These are phyloP conservation scores for Erythrolamprus reginae DNA, from an alignment of 2,113 vertebrate genomes.

Conservation along the genomic window DNA sequence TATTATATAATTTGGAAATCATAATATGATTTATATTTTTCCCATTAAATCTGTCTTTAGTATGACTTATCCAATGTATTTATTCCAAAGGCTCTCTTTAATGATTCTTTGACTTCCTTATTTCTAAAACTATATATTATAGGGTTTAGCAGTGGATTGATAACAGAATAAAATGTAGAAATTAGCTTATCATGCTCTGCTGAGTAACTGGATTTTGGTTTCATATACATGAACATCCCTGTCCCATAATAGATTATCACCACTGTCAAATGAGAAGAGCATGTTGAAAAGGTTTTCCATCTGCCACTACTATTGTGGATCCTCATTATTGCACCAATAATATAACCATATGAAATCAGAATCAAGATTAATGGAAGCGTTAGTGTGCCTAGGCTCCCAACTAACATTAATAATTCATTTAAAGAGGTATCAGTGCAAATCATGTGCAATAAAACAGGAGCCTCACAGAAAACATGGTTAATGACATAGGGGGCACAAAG, in stretches of 20 bases:
- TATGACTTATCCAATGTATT: neutral
- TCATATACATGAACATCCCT: constrained; percentile 35
- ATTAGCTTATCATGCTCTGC: constrained; percentile 1
- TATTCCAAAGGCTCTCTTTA: neutral
- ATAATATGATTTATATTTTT: neutral
- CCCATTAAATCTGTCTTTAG: neutral
- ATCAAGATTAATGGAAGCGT: constrained; percentile 28
- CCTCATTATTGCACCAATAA: constrained; percentile 25
- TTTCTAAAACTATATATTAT: constrained; percentile 32
- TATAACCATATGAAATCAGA: constrained; percentile 21
- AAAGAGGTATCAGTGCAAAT: constrained; percentile 32
- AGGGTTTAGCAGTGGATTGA: constrained; percentile 28
- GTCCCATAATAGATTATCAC: constrained; percentile 35
- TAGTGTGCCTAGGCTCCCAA: neutral
- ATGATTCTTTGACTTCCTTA: constrained; percentile 8
- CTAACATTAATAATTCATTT: constrained; percentile 18
- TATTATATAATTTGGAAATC: neutral
- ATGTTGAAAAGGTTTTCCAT: constrained; percentile 37
- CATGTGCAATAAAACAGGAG: constrained; percentile 20
- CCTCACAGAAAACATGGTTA: constrained; percentile 37
- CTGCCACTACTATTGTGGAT: constrained; percentile 10
- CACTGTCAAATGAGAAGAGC: constrained; percentile 27
- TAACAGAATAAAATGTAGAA: constrained; percentile 33
- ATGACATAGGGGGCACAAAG: constrained; percentile 23
- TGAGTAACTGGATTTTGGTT: constrained; percentile 15